Conservation (phyloP, 2,888 invertebrate species). For the Crossocerus cetratus region DNA sequence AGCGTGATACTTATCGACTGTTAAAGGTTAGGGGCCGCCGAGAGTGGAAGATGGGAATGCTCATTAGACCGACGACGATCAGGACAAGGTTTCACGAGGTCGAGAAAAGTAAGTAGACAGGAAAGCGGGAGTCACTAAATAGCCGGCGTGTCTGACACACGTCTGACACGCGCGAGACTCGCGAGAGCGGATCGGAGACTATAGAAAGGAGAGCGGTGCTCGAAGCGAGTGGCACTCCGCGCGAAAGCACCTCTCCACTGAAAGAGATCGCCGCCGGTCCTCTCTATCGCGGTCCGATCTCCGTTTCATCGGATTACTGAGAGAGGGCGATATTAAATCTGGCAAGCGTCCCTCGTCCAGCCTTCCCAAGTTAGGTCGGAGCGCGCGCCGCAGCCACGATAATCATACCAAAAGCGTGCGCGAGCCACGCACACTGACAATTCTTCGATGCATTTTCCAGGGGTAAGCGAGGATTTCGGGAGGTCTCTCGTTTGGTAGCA, state of each 20-base stretch:
- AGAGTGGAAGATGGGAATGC: no score
- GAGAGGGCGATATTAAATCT: conserved; percentile 6
- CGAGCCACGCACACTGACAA: no score
- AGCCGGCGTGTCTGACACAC: conserved; percentile 16
- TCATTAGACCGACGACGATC: no score
- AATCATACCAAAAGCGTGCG: neutral
- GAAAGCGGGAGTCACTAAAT: conserved; percentile 14
- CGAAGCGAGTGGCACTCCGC: conserved; percentile 30
- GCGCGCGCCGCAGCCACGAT: neutral
- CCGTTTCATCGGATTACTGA: neutral
- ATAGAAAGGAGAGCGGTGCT: conserved; percentile 29
- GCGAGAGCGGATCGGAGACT: neutral
- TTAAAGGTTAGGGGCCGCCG: no score
- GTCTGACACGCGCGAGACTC: no score
- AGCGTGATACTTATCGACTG: no score
- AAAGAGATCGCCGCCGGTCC: conserved; percentile 17
- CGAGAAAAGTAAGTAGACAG: no score
- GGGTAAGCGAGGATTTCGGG: no score
- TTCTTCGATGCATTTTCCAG: no score
- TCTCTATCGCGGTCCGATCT: no score
- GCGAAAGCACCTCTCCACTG: conserved; percentile 16
- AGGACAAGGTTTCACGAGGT: no score
- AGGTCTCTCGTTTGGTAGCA: no score
- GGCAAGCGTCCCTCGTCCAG: neutral
- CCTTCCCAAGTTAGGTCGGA: neutral